Evolutionary conservation across 2,888 invertebrate genomes (phyloP).

Genomic region (Geophilus truncorum): DNA sequence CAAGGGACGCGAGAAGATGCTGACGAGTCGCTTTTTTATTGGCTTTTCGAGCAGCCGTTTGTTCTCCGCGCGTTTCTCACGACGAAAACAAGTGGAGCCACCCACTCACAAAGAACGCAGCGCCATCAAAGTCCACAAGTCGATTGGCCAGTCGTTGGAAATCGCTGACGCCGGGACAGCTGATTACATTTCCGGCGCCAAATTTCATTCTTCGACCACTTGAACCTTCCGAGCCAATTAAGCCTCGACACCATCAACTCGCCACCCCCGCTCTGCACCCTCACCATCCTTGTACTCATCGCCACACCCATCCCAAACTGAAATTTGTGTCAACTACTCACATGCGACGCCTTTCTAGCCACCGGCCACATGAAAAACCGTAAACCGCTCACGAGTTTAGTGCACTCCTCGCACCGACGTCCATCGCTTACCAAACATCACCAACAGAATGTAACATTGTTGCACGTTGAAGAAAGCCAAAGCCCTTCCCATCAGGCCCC

Average conservation of each 20-base stretch:
- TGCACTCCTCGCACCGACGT: background rate
- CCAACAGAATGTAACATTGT: background rate
- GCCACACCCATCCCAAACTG: background rate
- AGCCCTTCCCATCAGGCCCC: background rate
- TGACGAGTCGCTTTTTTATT: constrained; percentile 32
- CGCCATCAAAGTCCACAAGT: constrained; percentile 10
- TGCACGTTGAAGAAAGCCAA: background rate
- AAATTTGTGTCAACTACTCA: background rate
- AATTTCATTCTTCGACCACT: constrained; percentile 23
- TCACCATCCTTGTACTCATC: background rate
- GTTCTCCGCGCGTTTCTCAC: background rate
- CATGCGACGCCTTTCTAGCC: too few species aligned
- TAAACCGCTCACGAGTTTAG: background rate
- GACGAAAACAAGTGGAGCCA: constrained; percentile 29
- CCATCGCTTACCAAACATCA: background rate
- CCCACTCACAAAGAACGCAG: constrained; percentile 22
- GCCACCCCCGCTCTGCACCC: background rate
- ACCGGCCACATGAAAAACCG: background rate
- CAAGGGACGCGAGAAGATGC: constrained; percentile 20
- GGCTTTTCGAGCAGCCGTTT: constrained; percentile 26
- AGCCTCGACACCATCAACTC: background rate
- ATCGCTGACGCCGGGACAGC: constrained; percentile 28
- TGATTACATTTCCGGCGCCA: constrained; percentile 28
- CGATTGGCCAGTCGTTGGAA: constrained; percentile 27
- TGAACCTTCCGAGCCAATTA: constrained; percentile 7